Base-by-base conservation (phyloP, 2,888 invertebrate species). In the Hydrotaea cyrtoneurina region DNA sequence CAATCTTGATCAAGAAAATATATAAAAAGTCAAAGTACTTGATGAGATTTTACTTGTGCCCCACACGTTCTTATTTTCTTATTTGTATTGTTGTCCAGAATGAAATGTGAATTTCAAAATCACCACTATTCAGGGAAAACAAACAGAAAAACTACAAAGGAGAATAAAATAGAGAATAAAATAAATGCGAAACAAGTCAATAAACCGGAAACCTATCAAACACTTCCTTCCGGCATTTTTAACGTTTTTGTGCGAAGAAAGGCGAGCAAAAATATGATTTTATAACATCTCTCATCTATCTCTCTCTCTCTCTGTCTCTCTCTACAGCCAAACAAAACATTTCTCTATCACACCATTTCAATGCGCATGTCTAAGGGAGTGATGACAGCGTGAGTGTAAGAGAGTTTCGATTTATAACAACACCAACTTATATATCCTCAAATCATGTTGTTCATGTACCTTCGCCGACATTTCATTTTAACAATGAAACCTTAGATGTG, bases 141-240 rank as follows among this genome's bases (percentile, higher is more conserved):
- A n/a, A n/a, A n/a, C n/a, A n/a, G 7, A 64, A 64, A 36, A 31
- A 17, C 64, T 7, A 1, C 23, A 62, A n/a, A 26, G n/a, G 36
- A 23, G 53, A 23, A 77, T 72, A 76, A 76, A 10, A 11, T 7
- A 43, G 39, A 39, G 39, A 39, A 43, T 43, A 46, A 72, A 39
- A 53, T 57, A 46, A 73, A 75, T 26, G 72, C 74, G 64, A 82
- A 85, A 71, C 57, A 83, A 86, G 86, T 82, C 85, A 85, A 82
- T 85, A 86, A 86, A 86, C 84, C 86, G 84, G 86, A 82, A 83
- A 86, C 80, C 69, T 80, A 78, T 75, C 78, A 86, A 83, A 82
- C 81, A 81, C 74, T 87, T 87, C 86, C 86, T 85, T 87, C 86
- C 87, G 86, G 87, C 82, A 13, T 83, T 74, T 75, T 62, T 43